Base-by-base conservation (phyloP, 37 sponge, comb jelly and placozoan genomes). In the Haliclona indistincta region DNA sequence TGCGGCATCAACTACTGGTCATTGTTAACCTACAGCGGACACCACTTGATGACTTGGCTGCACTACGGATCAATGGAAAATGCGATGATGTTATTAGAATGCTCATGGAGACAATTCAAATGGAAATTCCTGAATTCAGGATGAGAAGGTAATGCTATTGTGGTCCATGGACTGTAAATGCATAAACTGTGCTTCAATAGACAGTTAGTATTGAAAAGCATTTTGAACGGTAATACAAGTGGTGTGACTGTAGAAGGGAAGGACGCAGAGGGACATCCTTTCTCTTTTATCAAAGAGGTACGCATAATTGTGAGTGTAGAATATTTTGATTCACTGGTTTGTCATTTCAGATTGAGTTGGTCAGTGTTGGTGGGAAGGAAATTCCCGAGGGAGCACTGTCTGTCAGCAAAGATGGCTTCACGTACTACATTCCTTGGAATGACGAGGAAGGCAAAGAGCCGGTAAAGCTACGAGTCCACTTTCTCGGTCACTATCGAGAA, bases 21-120 rank as follows among this genome's bases (percentile, higher is more conserved):
- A 82, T 91, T 40, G 87, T 91, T 0, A 91, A 91, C 74, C 63
- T 91, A 1, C 92, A 91, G 73, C 4, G 33, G 0, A 91, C 92
- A 30, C 79, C 87, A 26, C 60, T 91, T 49, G 87, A 91, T 54
- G 20, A 43, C 23, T 40, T 73, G 13, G 79, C 79, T 39, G 20
- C 76, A 29, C 70, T 91, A 15, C 71, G 92, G 56, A 82, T 91
- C 17, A 70, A 65, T 78, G 87, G 79, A 39, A 91, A 86, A 68
- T 76, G 79, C 77, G 92, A 91, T 29, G 79, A 88, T 26, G 76
- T 88, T 26, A 49, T 58, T n/a, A 58, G 26, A 51, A 51, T 88
- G 61, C 28, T 88, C 39, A 83, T 78, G 79, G 36, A 35, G 53
- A 88, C 83, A 42, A 58, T 88, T 56, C 78, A 68, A 37, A 29